phyloP scores from a whole-genome alignment of 1,140 invertebrate species.

The Condylostylus longicornis region DNA sequence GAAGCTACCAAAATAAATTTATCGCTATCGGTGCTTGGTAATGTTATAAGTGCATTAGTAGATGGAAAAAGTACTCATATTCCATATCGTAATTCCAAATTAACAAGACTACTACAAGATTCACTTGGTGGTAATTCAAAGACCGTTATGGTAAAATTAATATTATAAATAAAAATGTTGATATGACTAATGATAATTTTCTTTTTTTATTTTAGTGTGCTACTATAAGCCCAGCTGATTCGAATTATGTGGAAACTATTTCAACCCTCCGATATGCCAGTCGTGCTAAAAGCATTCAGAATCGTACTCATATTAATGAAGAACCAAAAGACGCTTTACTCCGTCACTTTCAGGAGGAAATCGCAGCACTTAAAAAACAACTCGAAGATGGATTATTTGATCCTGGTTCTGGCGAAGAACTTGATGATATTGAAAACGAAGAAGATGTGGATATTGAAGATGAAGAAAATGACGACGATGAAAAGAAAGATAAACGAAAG shows the following conservation, averaged over 20 bases:
- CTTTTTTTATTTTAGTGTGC: conserved; percentile 51
- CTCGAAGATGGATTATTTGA: conserved; percentile 44
- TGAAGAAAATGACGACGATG: conserved; percentile 23
- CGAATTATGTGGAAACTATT: conserved; percentile 95
- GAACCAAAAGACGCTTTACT: conserved; percentile 95
- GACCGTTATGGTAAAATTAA: conserved; percentile 68
- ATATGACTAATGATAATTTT: background rate
- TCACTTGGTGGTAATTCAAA: conserved; percentile 93
- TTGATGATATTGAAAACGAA: conserved; percentile 21
- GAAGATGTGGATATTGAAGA: conserved; percentile 20
- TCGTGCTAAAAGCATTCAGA: conserved; percentile 94
- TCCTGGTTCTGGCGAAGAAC: conserved; percentile 18
- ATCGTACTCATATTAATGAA: conserved; percentile 90
- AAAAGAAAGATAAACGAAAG: conserved; percentile 35
- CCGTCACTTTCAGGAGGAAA: conserved; percentile 91
- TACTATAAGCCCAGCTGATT: conserved; percentile 88
- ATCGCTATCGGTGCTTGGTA: conserved; percentile 82
- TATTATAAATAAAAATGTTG: background rate
- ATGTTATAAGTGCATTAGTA: conserved; percentile 88
- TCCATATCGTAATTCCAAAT: conserved; percentile 88
- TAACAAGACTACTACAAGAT: conserved; percentile 84
- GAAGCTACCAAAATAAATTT: conserved; percentile 94
- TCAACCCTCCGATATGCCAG: conserved; percentile 94
- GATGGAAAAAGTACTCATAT: conserved; percentile 89
- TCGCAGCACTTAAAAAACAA: conserved; percentile 78